Conservation (phyloP, 2,888 invertebrate genomes). For the Sinohyriopsis cumingii region DNA sequence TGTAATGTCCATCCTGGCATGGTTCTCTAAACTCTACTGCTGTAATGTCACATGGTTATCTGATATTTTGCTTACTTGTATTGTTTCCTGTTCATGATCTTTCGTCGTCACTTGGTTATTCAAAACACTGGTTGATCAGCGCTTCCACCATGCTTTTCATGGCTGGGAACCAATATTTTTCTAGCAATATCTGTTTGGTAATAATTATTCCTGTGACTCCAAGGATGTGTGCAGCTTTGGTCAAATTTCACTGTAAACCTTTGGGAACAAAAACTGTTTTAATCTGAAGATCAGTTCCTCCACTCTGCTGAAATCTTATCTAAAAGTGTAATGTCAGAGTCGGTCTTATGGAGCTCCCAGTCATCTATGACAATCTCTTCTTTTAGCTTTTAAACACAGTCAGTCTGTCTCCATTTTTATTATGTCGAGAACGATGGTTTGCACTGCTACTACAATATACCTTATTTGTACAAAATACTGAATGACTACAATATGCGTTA, state of each 20-base stretch:
- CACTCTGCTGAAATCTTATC: neutral
- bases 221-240: conserved; percentile 5
- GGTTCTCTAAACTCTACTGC: conserved; percentile 1
- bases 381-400: neutral
- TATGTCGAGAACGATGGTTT: too few relatives aligned
- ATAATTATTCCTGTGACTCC: conserved; percentile 11
- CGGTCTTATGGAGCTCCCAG: neutral
- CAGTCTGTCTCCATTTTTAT: too few relatives aligned
- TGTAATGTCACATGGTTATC: conserved; percentile 1
- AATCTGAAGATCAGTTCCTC: conserved; percentile 12
- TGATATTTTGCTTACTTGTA: conserved; percentile 13
- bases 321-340: neutral
- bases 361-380: neutral
- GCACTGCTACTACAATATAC: too few relatives aligned
- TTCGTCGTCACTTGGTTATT: conserved; percentile 14
- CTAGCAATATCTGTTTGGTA: conserved; percentile 1
- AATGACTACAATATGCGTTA: too few relatives aligned
- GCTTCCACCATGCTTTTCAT: conserved; percentile 4
- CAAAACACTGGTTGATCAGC: conserved; percentile 13
- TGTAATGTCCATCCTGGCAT: conserved; percentile 10
- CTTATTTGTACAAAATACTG: too few relatives aligned
- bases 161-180: conserved; percentile 13
- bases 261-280: conserved; percentile 12
- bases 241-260: conserved; percentile 12
- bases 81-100: conserved; percentile 7